Evolutionary conservation across 2,797 vertebrate genomes (phyloP).

Genomic region (Peromyscus nudipes): DNA sequence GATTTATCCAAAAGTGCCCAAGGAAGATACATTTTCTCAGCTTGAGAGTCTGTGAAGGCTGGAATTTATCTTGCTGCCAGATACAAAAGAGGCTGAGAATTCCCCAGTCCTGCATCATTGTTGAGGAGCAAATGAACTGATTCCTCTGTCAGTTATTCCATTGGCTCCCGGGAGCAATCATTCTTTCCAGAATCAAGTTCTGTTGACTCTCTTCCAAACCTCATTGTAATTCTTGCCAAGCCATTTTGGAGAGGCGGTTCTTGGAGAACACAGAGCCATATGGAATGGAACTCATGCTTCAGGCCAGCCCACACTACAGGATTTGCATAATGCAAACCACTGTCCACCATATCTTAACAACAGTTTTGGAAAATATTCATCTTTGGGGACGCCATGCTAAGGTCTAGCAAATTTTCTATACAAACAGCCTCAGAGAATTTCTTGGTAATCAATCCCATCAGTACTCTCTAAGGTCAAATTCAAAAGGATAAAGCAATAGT

Average conservation of each 20-base stretch:
- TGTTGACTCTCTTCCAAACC: constrained; percentile 58
- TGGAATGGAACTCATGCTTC: neutral
- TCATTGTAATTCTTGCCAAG: neutral
- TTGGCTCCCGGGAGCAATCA: neutral
- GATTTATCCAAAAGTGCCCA: neutral
- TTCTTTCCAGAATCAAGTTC: constrained; percentile 19
- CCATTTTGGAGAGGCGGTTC: neutral
- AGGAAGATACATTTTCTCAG: neutral
- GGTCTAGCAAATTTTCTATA: neutral
- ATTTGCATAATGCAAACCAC: neutral
- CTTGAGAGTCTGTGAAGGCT: neutral
- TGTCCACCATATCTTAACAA: neutral
- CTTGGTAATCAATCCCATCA: neutral
- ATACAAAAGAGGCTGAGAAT: neutral
- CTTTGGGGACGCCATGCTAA: neutral
- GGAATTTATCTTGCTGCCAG: neutral
- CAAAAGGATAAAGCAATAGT: neutral
- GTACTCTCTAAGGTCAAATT: neutral
- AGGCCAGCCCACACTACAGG: neutral
- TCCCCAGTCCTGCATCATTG: neutral
- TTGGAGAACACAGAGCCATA: neutral
- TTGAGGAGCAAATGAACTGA: neutral
- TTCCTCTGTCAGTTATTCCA: neutral
- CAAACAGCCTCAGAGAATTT: neutral
- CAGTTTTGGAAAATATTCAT: neutral